These are phyloP conservation scores for Monomorium pharaonis DNA, from an alignment of 1,140 invertebrate species.

Conservation along the genomic window DNA sequence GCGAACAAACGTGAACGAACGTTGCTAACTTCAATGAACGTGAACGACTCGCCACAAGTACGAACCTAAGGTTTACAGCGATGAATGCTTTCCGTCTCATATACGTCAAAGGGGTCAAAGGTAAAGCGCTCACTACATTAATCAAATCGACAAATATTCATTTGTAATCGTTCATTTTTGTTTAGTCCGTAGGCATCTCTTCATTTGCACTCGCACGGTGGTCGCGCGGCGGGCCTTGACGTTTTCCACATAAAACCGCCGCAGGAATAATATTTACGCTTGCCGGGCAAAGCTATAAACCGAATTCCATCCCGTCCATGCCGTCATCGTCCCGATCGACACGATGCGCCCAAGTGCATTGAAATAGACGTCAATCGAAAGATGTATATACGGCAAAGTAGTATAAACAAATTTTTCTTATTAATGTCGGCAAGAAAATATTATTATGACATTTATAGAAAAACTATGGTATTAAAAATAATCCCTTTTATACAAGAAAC, in stretches of 20 bases:
- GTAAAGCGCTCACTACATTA: background rate
- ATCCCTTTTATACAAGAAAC: no score
- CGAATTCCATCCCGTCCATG: slow-evolving; percentile 30
- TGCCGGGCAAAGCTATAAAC: slow-evolving; percentile 7
- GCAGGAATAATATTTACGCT: slow-evolving; percentile 48
- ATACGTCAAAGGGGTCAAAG: background rate
- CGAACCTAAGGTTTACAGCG: background rate
- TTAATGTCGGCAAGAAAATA: background rate
- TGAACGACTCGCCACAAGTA: background rate
- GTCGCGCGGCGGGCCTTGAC: background rate
- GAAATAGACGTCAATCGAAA: slow-evolving; percentile 13
- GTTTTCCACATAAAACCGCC: slow-evolving; percentile 8
- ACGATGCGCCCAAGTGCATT: background rate
- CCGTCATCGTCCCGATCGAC: slow-evolving; percentile 4
- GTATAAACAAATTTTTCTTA: background rate
- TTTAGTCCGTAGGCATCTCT: background rate
- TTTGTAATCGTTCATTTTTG: background rate
- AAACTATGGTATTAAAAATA: background rate
- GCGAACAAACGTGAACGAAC: background rate
- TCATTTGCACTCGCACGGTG: background rate
- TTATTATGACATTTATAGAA: slow-evolving; percentile 15
- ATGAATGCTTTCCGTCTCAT: background rate
- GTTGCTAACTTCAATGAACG: background rate
- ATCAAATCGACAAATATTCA: background rate
- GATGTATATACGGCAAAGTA: background rate